A percentile compares a stretch with the other conserved stretches of the same genome.
Evolutionary conservation across 2,113 vertebrate species (phyloP).

Genomic region (Eolophus roseicapilla): DNA sequence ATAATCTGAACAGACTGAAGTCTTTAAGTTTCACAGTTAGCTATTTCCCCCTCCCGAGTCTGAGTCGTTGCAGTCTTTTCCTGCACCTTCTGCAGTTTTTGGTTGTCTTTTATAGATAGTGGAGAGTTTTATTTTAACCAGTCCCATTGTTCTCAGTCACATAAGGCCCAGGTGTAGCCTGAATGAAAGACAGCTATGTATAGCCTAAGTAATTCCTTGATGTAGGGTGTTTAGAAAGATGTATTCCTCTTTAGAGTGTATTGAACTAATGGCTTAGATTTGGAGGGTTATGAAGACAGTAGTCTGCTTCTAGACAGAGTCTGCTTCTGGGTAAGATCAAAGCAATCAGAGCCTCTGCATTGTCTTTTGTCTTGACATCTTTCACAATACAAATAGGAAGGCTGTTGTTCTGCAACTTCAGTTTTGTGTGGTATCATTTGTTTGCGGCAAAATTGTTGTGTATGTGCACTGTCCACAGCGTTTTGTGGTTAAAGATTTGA

Average conservation of each 20-base stretch:
- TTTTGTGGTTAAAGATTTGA: background rate
- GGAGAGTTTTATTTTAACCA: background rate
- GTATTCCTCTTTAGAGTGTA: background rate
- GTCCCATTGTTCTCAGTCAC: background rate
- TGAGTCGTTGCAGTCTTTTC: background rate
- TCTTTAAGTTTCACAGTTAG: constrained; percentile 35
- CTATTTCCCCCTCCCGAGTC: background rate
- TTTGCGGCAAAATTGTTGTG: background rate
- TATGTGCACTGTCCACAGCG: background rate
- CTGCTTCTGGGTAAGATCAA: background rate
- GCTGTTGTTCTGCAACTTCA: background rate
- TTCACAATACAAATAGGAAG: background rate
- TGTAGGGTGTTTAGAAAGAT: background rate
- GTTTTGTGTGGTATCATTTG: background rate
- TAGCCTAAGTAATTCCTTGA: background rate
- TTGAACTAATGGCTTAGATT: background rate
- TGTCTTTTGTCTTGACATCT: background rate
- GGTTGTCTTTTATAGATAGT: background rate
- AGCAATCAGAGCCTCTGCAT: background rate
- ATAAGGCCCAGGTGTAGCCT: background rate
- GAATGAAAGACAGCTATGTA: fast-evolving
- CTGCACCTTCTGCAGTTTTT: background rate
- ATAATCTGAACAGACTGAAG: constrained; percentile 33
- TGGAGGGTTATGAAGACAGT: background rate
- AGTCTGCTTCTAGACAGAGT: background rate